A percentile compares a stretch with the other conserved stretches of the same genome.
Evolutionary conservation across 1,140 invertebrate species (phyloP).

Genomic region (Sitophilus oryzae): DNA sequence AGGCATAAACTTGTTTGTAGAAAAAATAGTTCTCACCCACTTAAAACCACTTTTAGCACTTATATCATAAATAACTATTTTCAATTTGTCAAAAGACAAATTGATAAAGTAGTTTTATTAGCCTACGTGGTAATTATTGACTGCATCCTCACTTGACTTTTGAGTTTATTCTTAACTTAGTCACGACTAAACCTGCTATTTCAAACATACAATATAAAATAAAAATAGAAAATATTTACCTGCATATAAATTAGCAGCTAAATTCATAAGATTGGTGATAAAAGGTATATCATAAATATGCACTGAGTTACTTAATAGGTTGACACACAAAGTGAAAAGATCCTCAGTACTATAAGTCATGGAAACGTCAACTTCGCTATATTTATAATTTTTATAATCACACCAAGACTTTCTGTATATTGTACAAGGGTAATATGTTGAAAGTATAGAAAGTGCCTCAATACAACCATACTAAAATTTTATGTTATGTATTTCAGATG

Average conservation of each 20-base stretch:
- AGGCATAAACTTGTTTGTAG: too few species aligned
- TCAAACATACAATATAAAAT: slow-evolving; percentile 5
- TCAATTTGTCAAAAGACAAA: too few species aligned
- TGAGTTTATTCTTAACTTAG: too few species aligned
- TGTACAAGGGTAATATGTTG: slow-evolving; percentile 47
- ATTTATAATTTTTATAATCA: slow-evolving; percentile 12
- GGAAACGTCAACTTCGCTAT: not conserved
- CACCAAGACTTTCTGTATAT: slow-evolving; percentile 50
- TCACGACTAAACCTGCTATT: too few species aligned
- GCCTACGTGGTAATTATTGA: too few species aligned
- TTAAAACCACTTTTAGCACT: too few species aligned
- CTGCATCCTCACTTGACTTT: too few species aligned
- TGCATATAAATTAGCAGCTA: slow-evolving; percentile 61
- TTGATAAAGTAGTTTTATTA: too few species aligned
- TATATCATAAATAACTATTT: too few species aligned
- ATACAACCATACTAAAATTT: slow-evolving; percentile 49
- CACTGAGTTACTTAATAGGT: slow-evolving; percentile 53
- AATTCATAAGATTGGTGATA: slow-evolving; percentile 55
- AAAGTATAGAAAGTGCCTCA: slow-evolving; percentile 49
- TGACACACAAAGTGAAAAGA: slow-evolving; percentile 43
- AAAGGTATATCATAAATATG: slow-evolving; percentile 57
- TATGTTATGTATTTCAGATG: not conserved
- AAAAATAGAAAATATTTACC: slow-evolving; percentile 43
- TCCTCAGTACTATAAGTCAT: slow-evolving; percentile 18
- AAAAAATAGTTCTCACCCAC: too few species aligned